These are phyloP conservation scores for Halictus rubicundus DNA, from an alignment of 1,140 invertebrate species.

Conservation along the genomic window DNA sequence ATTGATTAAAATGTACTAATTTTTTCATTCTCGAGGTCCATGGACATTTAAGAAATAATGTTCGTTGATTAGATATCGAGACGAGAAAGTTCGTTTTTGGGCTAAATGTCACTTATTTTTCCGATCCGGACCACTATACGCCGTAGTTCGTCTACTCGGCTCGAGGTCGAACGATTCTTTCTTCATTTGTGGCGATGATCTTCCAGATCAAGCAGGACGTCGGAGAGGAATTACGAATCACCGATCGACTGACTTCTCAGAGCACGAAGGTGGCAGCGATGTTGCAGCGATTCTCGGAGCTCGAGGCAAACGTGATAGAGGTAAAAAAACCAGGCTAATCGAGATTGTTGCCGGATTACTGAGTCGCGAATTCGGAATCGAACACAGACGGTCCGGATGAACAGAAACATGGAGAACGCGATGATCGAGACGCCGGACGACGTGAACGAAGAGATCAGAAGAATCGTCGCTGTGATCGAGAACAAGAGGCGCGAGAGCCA, in stretches of 20 bases:
- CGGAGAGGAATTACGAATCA: conserved; percentile 68
- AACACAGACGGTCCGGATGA: conserved; percentile 69
- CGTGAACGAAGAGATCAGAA: conserved; percentile 72
- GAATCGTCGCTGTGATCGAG: conserved; percentile 15
- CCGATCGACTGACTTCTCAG: conserved; percentile 69
- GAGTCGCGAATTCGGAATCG: too few relatives aligned
- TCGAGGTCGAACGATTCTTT: too few relatives aligned
- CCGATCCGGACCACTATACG: too few relatives aligned
- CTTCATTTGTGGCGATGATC: too few relatives aligned
- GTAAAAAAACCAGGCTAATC: conserved; percentile 37
- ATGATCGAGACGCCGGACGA: conserved; percentile 70
- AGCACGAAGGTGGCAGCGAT: conserved; percentile 57
- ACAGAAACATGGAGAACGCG: conserved; percentile 70
- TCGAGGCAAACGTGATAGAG: conserved; percentile 73
- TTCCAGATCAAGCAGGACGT: conserved; percentile 72
- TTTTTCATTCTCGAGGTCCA: too few relatives aligned
- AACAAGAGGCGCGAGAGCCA: conserved; percentile 11
- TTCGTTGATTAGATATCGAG: too few relatives aligned
- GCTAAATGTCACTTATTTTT: too few relatives aligned
- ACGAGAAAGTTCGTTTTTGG: too few relatives aligned
- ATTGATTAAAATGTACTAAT: too few relatives aligned
- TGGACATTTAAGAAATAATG: too few relatives aligned
- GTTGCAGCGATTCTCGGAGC: conserved; percentile 55
- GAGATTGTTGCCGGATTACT: too few relatives aligned
- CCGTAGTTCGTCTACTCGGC: too few relatives aligned